phyloP scores from a whole-genome alignment of 2,113 vertebrate species.

The human (Homo sapiens) region DNA sequence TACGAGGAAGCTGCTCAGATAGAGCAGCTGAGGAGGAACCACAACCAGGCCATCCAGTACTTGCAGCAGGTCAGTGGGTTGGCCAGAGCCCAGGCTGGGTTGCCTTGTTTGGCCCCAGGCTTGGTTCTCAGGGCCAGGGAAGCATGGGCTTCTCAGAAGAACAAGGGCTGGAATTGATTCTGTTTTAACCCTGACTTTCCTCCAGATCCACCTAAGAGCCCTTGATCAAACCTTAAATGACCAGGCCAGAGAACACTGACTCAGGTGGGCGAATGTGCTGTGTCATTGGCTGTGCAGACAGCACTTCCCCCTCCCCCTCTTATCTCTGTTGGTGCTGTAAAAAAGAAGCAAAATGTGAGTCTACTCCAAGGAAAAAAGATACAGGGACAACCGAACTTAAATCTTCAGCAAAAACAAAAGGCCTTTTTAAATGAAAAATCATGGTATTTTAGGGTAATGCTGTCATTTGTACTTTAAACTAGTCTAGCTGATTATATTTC shows the following conservation, averaged over 20 bases:
- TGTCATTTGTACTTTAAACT: background rate
- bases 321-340: background rate
- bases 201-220: background rate
- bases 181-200: background rate
- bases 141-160: background rate
- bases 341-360: background rate
- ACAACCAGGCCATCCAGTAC: conserved; percentile 67
- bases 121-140: background rate
- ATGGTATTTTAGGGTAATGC: background rate
- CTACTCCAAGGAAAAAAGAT: background rate
- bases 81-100: background rate
- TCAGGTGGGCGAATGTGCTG: background rate
- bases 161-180: background rate
- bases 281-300: background rate
- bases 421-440: background rate
- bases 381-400: background rate
- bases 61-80: conserved; percentile 71
- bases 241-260: background rate
- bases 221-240: background rate
- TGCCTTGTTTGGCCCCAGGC: background rate
- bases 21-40: conserved; percentile 68
- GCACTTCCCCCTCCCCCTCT: background rate
- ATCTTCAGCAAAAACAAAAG: conserved; percentile 16
- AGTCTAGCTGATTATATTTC: conserved; percentile 11
- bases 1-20: conserved; percentile 73